Percentiles rank a stretch among this genome's conserved stretches.
Conservation (phyloP, 1,140 invertebrate species). For the Sipha flava region DNA sequence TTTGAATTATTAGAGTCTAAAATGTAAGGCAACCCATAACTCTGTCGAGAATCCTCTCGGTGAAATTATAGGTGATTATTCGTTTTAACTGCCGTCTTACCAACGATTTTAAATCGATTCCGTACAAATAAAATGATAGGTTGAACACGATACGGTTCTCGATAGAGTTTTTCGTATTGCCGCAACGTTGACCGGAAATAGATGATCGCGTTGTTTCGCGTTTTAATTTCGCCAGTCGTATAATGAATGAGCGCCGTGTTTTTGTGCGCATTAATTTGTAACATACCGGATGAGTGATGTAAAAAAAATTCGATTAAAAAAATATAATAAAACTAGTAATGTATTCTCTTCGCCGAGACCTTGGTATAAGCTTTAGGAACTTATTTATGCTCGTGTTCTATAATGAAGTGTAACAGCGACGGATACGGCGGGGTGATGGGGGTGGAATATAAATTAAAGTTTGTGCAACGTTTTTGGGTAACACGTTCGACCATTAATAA, state of each 20-base stretch:
- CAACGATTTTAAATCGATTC: too few relatives aligned
- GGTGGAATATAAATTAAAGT: slow-evolving; percentile 27
- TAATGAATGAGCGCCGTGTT: not conserved
- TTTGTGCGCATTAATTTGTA: not conserved
- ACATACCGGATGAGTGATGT: not conserved
- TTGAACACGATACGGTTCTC: too few relatives aligned
- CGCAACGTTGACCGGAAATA: too few relatives aligned
- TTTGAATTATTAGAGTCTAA: too few relatives aligned
- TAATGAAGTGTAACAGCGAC: not conserved
- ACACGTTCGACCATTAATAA: slow-evolving; percentile 30
- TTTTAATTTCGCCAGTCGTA: too few relatives aligned
- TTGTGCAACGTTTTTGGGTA: slow-evolving; percentile 18
- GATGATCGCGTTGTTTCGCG: too few relatives aligned
- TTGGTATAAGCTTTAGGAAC: not conserved
- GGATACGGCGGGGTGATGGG: not conserved
- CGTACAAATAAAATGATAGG: too few relatives aligned
- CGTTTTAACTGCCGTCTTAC: too few relatives aligned
- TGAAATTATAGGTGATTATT: too few relatives aligned
- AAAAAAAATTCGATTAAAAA: slow-evolving; percentile 9
- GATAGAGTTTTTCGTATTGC: too few relatives aligned
- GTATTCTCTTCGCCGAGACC: not conserved
- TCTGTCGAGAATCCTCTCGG: too few relatives aligned
- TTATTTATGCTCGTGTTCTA: slow-evolving; percentile 7
- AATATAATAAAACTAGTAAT: not conserved
- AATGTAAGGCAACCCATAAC: too few relatives aligned